Evolutionary conservation across 2,888 invertebrate genomes (phyloP).

Genomic region (Mystacides longicornis): DNA sequence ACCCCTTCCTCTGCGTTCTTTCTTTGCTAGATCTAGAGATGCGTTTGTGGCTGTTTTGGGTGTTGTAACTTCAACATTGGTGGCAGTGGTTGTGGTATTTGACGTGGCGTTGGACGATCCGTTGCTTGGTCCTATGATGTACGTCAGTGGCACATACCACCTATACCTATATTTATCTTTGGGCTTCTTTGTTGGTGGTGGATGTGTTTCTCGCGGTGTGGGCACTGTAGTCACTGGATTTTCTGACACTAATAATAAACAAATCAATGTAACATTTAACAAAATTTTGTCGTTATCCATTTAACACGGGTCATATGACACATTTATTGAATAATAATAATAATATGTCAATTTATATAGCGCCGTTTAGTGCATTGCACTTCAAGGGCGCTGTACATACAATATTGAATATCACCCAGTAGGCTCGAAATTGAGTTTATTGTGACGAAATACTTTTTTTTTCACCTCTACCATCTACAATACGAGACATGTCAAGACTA

Average conservation of each 20-base stretch:
- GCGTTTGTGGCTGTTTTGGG: neutral
- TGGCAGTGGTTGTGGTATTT: neutral
- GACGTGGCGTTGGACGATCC: constrained; percentile 27
- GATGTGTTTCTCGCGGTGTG: constrained; percentile 34
- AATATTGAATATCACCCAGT: too few relatives aligned
- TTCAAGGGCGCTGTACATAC: too few relatives aligned
- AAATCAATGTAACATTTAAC: neutral
- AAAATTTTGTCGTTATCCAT: too few relatives aligned
- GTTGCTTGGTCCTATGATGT: constrained; percentile 57
- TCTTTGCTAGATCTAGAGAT: constrained; percentile 31
- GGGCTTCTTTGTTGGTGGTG: constrained; percentile 27
- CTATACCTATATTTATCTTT: constrained; percentile 40
- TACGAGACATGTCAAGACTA: too few relatives aligned
- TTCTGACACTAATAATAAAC: neutral
- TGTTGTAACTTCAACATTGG: neutral
- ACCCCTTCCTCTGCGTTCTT: neutral
- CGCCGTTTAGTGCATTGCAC: too few relatives aligned
- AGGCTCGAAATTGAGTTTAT: too few relatives aligned
- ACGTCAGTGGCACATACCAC: constrained; percentile 76
- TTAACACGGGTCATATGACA: too few relatives aligned
- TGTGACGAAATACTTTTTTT: too few relatives aligned
- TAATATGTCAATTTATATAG: too few relatives aligned
- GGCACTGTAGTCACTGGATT: constrained; percentile 30
- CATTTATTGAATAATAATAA: too few relatives aligned
- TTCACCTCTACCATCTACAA: too few relatives aligned